Base-by-base conservation (phyloP, 2,113 vertebrate genomes). In the Tragelaphus scriptus region DNA sequence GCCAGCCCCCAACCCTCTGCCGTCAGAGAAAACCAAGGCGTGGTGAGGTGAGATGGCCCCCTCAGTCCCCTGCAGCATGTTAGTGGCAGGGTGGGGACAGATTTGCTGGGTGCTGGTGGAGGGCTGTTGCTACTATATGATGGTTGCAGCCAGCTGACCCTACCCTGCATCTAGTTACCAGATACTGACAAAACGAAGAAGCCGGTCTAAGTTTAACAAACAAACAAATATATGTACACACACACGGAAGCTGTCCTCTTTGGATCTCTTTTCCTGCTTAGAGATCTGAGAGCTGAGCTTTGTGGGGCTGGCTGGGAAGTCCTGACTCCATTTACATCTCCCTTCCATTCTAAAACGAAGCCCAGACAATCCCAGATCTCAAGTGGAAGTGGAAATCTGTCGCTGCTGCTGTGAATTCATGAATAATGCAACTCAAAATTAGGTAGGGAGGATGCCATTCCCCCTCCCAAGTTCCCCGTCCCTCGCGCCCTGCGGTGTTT, bases 201-300 rank as follows among this genome's bases (percentile, higher is more conserved):
- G 61, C 81, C 17, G 10, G 58, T 1, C 49, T 71, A 59, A 63
- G 44, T 65, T 14, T 94, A 65, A 80, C 11, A 36, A 59, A 53
- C 23, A 77, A 40, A 51, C 47, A 80, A 10, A 32, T 10, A 80
- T 17, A 51, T 5, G 30, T 1, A 30, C 77, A 51, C 26, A 30
- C 25, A 79, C 44, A 36, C 0, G 5, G 49, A 59, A 23, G 1
- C 8, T n/a, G 21, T 1, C 25, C 53, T 28, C 0, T 6, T 30
- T 2, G 5, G 36, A 14, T 9, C 44, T 44, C 32, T 14, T 75
- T 51, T 26, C 88, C 71, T 85, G 10, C 40, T 7, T 1, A 44
- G 3, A 15, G 16, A 28, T 56, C 26, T 44, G 16, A 7, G n/a
- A 55, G 32, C 40, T 47, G 44, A 30, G 71, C n/a, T 71, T 36